Percentiles rank a stretch among this genome's conserved stretches.
phyloP scores from a whole-genome alignment of 2,113 vertebrate genomes.

The Asarcornis scutulata region DNA sequence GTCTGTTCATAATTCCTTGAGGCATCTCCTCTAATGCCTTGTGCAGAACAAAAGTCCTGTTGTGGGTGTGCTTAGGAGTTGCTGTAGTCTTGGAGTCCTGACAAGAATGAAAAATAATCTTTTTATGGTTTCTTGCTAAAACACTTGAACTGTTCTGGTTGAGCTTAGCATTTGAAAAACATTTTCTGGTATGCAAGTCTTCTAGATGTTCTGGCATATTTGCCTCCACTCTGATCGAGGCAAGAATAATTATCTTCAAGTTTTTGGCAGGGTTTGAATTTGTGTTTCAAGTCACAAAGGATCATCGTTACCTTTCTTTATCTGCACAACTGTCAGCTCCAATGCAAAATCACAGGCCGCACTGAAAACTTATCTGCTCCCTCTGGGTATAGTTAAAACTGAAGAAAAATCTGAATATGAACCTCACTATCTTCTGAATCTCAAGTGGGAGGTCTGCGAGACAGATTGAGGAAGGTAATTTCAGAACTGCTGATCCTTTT shows the following conservation, averaged over 20 bases:
- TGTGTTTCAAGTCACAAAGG: slow-evolving; percentile 1
- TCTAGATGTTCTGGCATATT: background rate
- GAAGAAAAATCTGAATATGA: background rate
- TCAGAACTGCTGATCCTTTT: slow-evolving; percentile 2
- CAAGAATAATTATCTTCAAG: background rate
- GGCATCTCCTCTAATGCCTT: slow-evolving; percentile 29
- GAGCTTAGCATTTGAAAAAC: background rate
- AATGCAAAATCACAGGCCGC: background rate
- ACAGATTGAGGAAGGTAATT: background rate
- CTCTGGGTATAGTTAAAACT: background rate
- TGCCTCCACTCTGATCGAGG: background rate
- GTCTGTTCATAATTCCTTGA: slow-evolving; percentile 31
- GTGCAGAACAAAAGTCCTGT: background rate
- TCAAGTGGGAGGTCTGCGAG: background rate
- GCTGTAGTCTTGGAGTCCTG: slow-evolving; percentile 36
- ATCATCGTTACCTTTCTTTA: background rate
- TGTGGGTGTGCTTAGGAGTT: slow-evolving; percentile 40
- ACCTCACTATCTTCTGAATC: background rate
- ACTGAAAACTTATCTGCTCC: background rate
- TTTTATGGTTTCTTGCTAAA: slow-evolving; percentile 44
- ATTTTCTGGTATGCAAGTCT: background rate
- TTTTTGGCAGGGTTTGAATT: background rate
- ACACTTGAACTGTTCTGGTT: slow-evolving; percentile 15
- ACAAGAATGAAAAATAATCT: slow-evolving; percentile 44
- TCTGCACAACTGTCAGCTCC: background rate